These are phyloP conservation scores for Choristoneura rosaceana DNA, from an alignment of 2,888 invertebrate species.

Conservation along the genomic window DNA sequence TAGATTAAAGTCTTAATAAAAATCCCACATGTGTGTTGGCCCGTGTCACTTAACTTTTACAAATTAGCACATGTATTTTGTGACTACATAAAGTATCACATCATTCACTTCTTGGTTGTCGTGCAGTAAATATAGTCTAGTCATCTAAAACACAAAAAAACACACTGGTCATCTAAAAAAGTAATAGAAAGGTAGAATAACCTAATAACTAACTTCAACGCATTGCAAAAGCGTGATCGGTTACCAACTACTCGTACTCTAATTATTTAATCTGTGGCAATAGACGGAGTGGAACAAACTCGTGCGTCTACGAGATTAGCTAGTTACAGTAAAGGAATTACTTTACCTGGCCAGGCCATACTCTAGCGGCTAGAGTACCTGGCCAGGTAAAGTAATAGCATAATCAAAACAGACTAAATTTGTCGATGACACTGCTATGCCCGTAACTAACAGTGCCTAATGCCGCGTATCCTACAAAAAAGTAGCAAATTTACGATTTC, in stretches of 20 bases:
- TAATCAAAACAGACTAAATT: conserved; percentile 4
- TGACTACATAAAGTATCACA: not conserved
- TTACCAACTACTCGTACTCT: conserved; percentile 23
- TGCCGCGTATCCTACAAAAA: too few relatives aligned
- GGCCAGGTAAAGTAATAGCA: not conserved
- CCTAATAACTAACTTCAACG: not conserved
- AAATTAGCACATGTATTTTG: not conserved
- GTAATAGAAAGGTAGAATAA: not conserved
- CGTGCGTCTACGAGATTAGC: conserved; percentile 10
- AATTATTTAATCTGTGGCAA: conserved; percentile 29
- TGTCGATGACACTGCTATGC: too few relatives aligned
- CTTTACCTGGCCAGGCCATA: not conserved
- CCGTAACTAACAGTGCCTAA: too few relatives aligned
- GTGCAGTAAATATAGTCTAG: not conserved
- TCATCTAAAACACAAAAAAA: not conserved
- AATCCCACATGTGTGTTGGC: not conserved
- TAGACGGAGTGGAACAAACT: conserved; percentile 32
- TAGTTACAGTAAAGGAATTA: not conserved
- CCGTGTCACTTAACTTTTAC: not conserved
- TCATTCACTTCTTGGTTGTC: not conserved
- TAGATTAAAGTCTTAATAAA: not conserved
- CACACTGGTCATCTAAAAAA: not conserved
- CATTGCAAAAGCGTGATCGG: conserved; percentile 7
- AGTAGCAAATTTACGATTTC: too few relatives aligned
- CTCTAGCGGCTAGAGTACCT: not conserved